phyloP scores from a whole-genome alignment of 2,888 invertebrate species.

The Ornithoptera priamus region DNA sequence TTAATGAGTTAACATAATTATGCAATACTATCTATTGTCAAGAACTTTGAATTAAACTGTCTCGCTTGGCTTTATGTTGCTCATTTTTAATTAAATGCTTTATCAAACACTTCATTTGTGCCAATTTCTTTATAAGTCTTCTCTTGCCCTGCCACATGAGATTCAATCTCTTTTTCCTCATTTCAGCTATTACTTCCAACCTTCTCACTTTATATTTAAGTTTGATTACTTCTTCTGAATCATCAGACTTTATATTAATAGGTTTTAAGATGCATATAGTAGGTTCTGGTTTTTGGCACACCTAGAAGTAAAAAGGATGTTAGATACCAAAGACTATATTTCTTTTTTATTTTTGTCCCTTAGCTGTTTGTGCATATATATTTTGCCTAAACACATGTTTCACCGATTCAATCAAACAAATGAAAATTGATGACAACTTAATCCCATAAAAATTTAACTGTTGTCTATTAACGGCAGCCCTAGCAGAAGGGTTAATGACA shows the following conservation, averaged over 20 bases:
- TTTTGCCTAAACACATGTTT: too few species aligned
- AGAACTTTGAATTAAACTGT: constrained; percentile 18
- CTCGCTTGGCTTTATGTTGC: constrained; percentile 28
- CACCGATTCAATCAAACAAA: too few species aligned
- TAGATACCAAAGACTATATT: not conserved
- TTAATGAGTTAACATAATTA: too few species aligned
- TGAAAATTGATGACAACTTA: too few species aligned
- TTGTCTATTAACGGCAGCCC: too few species aligned
- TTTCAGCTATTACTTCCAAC: constrained; percentile 56
- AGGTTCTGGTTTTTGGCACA: constrained; percentile 54
- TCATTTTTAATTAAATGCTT: constrained; percentile 57
- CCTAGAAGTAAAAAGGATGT: constrained; percentile 41
- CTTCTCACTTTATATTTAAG: constrained; percentile 58
- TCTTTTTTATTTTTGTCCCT: not conserved
- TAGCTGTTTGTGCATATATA: too few species aligned
- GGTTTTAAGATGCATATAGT: constrained; percentile 50
- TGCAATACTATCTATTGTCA: not conserved
- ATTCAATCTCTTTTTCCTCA: constrained; percentile 52
- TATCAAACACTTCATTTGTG: constrained; percentile 51
- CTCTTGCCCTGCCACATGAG: constrained; percentile 56
- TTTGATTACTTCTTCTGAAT: constrained; percentile 56
- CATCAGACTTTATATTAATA: constrained; percentile 48
- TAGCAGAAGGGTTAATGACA: too few species aligned
- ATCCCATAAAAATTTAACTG: too few species aligned
- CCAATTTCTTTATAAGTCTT: constrained; percentile 52